Evolutionary conservation across 2,113 vertebrate genomes (phyloP).

Genomic region (Benitochromis conjunctus): DNA sequence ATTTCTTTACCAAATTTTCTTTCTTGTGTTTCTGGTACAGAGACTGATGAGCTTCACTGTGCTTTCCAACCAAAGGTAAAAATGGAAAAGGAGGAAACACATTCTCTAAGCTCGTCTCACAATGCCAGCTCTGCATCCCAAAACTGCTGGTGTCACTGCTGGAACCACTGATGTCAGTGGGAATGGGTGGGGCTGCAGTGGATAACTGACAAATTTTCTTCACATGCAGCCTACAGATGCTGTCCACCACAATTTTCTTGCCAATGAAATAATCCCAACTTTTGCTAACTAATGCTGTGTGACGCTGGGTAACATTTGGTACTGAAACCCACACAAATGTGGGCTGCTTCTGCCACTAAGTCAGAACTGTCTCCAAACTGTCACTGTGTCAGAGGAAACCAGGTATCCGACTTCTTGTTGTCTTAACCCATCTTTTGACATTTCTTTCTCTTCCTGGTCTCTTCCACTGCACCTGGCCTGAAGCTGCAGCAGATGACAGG

Average conservation of each 20-base stretch:
- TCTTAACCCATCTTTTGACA: background rate
- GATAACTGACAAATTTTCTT: background rate
- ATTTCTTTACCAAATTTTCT: background rate
- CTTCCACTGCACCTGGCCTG: background rate
- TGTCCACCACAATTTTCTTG: background rate
- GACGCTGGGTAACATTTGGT: background rate
- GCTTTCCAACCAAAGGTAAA: background rate
- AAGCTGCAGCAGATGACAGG: fast-evolving
- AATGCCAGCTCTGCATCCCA: background rate
- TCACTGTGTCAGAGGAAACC: background rate
- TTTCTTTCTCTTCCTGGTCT: background rate
- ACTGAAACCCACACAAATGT: background rate
- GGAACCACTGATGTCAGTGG: background rate
- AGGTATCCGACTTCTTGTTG: background rate
- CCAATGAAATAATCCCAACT: background rate
- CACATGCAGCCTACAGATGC: background rate
- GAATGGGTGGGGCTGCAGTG: no score
- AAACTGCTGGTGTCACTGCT: background rate
- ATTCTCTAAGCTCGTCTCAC: background rate
- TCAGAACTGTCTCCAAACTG: background rate
- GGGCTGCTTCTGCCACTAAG: background rate
- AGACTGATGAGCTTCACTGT: background rate
- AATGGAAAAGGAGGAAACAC: background rate
- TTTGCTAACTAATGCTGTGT: background rate
- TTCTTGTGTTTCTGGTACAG: background rate